Conservation (phyloP, 2,113 vertebrate species). For the Malurus elegans region DNA sequence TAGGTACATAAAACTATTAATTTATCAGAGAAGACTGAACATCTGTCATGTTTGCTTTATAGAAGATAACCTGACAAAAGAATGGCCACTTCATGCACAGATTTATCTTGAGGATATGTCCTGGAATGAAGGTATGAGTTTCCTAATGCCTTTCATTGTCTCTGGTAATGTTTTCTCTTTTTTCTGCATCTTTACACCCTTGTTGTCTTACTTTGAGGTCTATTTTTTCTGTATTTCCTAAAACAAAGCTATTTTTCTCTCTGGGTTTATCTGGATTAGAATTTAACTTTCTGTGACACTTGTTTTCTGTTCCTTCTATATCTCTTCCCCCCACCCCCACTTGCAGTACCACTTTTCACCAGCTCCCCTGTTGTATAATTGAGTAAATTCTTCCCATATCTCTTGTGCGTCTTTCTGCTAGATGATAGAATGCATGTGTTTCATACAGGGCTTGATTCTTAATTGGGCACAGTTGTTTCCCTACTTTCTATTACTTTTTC, state of each 20-base stretch:
- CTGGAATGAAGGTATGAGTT: constrained; percentile 75
- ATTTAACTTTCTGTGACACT: neutral
- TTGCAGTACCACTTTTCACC: neutral
- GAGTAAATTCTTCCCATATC: neutral
- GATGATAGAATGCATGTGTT: neutral
- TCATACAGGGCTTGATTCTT: neutral
- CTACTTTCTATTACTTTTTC: neutral
- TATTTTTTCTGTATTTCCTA: neutral
- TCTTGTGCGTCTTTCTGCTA: neutral
- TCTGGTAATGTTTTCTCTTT: neutral
- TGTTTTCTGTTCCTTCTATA: neutral
- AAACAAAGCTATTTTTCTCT: neutral
- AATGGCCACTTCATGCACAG: constrained; percentile 74
- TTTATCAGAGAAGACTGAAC: neutral
- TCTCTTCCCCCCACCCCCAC: no score
- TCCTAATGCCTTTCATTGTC: neutral
- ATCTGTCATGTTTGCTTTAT: constrained; percentile 42
- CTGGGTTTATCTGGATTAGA: neutral
- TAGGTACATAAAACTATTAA: neutral
- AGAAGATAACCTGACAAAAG: constrained; percentile 72
- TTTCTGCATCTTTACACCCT: neutral
- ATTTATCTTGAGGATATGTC: constrained; percentile 77
- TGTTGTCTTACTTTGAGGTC: neutral
- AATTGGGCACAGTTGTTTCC: neutral
- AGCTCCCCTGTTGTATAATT: neutral